A percentile compares a stretch with the other conserved stretches of the same genome.
These are phyloP conservation scores for Sycophila texana DNA, from an alignment of 2,888 invertebrate genomes.

Conservation along the genomic window DNA sequence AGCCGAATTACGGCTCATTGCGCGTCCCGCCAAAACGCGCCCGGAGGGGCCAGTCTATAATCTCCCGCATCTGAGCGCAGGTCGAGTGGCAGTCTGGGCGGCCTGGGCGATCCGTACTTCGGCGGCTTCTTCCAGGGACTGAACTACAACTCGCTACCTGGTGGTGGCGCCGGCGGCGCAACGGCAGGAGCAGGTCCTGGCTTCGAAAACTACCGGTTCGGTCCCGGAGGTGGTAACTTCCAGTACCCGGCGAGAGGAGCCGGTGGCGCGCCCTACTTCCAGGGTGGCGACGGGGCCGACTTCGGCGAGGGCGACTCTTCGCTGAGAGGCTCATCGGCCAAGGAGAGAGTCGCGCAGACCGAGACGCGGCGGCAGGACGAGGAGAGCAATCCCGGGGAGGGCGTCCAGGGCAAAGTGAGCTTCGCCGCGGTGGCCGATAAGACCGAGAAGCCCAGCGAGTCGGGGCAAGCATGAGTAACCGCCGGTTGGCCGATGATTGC, in stretches of 20 bases:
- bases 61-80: not conserved
- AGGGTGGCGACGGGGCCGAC: slow-evolving; percentile 3
- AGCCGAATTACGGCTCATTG: no score
- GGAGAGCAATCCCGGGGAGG: not conserved
- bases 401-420: not conserved
- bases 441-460: not conserved
- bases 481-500: not conserved
- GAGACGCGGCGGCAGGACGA: not conserved
- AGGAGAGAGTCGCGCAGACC: slow-evolving; percentile 16
- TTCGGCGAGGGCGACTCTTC: slow-evolving; percentile 35
- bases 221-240: not conserved
- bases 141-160: slow-evolving; percentile 37
- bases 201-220: not conserved
- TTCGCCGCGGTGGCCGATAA: not conserved
- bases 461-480: not conserved
- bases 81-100: slow-evolving; percentile 19
- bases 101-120: slow-evolving; percentile 34
- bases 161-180: not conserved
- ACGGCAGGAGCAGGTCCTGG: not conserved
- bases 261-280: slow-evolving; percentile 13
- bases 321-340: slow-evolving; percentile 38
- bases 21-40: no score
- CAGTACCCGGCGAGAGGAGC: not conserved
- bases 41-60: no score
- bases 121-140: slow-evolving; percentile 35